Evolutionary conservation across 2,888 invertebrate species (phyloP).

Genomic region (Blastobasis lacticolella): DNA sequence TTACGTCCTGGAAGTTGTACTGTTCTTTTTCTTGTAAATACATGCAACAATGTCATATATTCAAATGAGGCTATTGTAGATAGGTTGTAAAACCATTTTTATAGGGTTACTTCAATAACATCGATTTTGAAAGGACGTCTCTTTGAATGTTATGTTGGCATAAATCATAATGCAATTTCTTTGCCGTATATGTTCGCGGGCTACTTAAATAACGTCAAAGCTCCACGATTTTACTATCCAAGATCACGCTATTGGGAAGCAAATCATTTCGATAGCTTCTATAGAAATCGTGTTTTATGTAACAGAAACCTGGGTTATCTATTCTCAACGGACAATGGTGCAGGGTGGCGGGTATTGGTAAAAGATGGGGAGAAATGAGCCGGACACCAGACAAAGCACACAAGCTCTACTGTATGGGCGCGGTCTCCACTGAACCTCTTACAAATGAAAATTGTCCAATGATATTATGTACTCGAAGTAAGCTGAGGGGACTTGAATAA

Average conservation of each 20-base stretch:
- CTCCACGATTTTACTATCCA: too few relatives aligned
- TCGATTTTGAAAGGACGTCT: too few relatives aligned
- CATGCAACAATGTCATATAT: neutral
- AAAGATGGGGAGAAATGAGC: constrained; percentile 36
- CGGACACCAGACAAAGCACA: constrained; percentile 27
- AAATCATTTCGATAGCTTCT: constrained; percentile 5
- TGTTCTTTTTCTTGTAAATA: neutral
- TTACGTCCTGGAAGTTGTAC: neutral
- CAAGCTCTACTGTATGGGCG: neutral
- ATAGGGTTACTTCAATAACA: too few relatives aligned
- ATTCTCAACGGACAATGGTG: constrained; percentile 33
- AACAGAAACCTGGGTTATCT: constrained; percentile 31
- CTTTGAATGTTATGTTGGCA: too few relatives aligned
- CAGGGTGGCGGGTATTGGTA: constrained; percentile 34
- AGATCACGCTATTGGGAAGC: constrained; percentile 2
- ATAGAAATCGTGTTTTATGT: constrained; percentile 25
- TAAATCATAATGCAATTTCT: too few relatives aligned
- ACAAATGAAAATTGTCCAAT: neutral
- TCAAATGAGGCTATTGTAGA: too few relatives aligned
- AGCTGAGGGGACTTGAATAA: too few relatives aligned
- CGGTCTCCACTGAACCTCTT: neutral
- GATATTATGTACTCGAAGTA: too few relatives aligned
- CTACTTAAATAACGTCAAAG: too few relatives aligned
- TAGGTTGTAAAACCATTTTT: too few relatives aligned
- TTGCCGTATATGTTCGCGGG: too few relatives aligned